phyloP scores from a whole-genome alignment of 1,140 invertebrate species.

The Orchestia grillus region DNA sequence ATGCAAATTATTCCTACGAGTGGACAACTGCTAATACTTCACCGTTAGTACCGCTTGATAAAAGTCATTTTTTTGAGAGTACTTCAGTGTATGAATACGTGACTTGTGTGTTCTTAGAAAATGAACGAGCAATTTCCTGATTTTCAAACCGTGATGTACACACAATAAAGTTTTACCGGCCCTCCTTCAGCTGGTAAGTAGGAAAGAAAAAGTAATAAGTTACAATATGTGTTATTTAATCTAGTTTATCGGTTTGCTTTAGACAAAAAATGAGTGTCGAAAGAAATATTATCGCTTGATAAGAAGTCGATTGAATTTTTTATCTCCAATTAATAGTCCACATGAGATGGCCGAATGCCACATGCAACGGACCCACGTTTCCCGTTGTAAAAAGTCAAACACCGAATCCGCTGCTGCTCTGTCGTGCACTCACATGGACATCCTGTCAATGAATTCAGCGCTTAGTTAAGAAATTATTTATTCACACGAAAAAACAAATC shows the following conservation, averaged over 20 bases:
- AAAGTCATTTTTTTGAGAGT: background rate
- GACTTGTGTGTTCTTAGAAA: no score
- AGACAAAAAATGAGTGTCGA: background rate
- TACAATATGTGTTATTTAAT: background rate
- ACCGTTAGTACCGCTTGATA: background rate
- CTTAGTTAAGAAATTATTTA: background rate
- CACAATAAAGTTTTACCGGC: background rate
- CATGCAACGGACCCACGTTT: background rate
- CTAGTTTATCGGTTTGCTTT: background rate
- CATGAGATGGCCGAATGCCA: background rate
- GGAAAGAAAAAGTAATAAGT: background rate
- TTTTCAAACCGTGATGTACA: background rate
- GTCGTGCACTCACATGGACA: background rate
- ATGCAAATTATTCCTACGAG: background rate
- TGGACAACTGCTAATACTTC: background rate
- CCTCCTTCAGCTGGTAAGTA: background rate
- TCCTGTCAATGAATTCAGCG: background rate
- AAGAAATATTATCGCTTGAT: background rate
- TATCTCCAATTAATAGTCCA: background rate
- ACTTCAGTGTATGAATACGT: background rate
- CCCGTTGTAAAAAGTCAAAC: background rate
- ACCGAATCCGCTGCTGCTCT: background rate
- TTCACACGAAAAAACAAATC: background rate
- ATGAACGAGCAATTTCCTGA: background rate
- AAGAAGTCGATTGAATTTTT: background rate